Base-by-base conservation (phyloP, 2,888 invertebrate species). In the Lasioglossum zephyrum region DNA sequence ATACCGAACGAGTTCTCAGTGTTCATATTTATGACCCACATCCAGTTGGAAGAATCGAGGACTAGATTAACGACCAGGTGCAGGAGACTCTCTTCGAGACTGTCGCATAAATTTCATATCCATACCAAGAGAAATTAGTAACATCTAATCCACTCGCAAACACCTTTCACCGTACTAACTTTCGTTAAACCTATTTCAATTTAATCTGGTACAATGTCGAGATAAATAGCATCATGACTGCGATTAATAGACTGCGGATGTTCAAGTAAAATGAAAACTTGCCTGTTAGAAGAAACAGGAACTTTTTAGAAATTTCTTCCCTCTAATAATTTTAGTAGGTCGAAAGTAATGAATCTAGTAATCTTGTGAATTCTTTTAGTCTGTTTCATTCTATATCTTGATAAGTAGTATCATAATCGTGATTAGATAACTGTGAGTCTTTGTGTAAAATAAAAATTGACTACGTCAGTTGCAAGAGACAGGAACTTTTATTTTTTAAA, bases 91-190 rank as follows among this genome's bases (percentile, higher is more conserved):
- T 44, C 57, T 4, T 57, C 39, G 39, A 4, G 11, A 22, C 22
- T 49, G 39, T 53, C 22, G 60, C 16, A 31, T 60, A 13, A 31
- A 70, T 41, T 70, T 44, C 11, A 5, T n/a, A 70, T n/a, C 13
- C n/a, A n/a, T n/a, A 70, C n/a, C 41, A 5, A 26, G 72, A 72
- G 72, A 47, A 72, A 72, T 72, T 72, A 66, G 44, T 11, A 44
- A 13, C 41, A 26, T 44, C 11, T 70, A 39, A 39, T 41, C 26
- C 0, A 44, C 41, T n/a, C 3, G 13, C 44, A 6, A 16, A 26
- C 26, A 44, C 39, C 72, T 72, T 72, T 72, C 72, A 72, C 72
- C 41, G 26, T 13, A 2, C n/a, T 9, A 3, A 53, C 22, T 53
- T 53, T 53, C 53, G 3, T 22, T 53, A n/a, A 8, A 53, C 22